phyloP scores from a whole-genome alignment of 2,888 invertebrate species.

The Drosophila austrosaltans region DNA sequence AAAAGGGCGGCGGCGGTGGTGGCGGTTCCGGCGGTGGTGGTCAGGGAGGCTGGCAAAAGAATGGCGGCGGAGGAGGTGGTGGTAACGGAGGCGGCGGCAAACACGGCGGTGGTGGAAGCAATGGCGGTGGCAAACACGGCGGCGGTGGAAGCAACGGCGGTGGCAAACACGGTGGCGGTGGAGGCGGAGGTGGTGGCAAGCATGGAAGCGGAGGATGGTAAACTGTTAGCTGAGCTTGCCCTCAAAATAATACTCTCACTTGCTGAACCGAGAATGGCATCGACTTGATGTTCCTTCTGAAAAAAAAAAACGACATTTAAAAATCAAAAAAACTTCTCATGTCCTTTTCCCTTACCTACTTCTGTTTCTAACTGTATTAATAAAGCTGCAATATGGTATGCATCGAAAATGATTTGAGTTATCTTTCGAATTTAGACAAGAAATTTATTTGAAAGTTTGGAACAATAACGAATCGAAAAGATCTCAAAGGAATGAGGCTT shows the following conservation, averaged over 20 bases:
- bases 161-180: slow-evolving; percentile 34
- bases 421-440: no score
- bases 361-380: slow-evolving; percentile 13
- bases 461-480: no score
- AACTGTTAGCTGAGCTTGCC: background rate
- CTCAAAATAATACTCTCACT: slow-evolving; percentile 5
- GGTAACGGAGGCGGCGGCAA: background rate
- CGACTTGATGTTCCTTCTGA: slow-evolving; percentile 12
- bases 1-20: slow-evolving; percentile 32
- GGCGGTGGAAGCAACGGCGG: slow-evolving; percentile 17
- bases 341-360: slow-evolving; percentile 14
- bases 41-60: slow-evolving; percentile 30
- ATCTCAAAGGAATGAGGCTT: no score
- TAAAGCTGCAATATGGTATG: slow-evolving; percentile 12
- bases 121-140: slow-evolving; percentile 32
- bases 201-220: slow-evolving; percentile 28
- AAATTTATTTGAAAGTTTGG: no score
- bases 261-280: background rate
- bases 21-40: slow-evolving; percentile 38
- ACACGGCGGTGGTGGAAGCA: slow-evolving; percentile 7
- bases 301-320: background rate
- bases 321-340: background rate
- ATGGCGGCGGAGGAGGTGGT: slow-evolving; percentile 18
- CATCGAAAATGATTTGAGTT: background rate
- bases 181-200: slow-evolving; percentile 35